Conservation (phyloP, 2,113 vertebrate genomes). For the Passer domesticus region DNA sequence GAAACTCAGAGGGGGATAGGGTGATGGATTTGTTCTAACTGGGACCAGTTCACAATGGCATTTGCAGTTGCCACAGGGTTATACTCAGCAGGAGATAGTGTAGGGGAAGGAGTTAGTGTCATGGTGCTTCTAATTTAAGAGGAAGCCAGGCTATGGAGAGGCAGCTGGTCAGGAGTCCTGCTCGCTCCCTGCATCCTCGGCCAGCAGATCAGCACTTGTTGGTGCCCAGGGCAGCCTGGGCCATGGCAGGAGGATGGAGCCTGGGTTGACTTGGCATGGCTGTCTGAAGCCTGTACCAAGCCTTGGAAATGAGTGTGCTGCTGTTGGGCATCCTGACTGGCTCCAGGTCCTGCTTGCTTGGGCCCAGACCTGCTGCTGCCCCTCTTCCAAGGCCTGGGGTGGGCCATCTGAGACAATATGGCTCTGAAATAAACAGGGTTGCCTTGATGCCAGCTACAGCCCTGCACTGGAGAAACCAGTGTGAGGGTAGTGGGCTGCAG, state of each 20-base stretch:
- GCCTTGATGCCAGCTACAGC: background rate
- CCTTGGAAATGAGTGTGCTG: background rate
- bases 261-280: fast-evolving
- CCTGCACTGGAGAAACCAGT: background rate
- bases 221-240: background rate
- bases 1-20: background rate
- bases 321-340: background rate
- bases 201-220: background rate
- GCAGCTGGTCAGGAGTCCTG: background rate
- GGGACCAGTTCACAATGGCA: fast-evolving
- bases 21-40: background rate
- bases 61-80: background rate
- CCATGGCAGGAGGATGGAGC: background rate
- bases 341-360: background rate
- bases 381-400: fast-evolving
- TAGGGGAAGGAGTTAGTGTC: background rate
- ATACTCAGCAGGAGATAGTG: background rate
- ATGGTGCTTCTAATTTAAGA: background rate
- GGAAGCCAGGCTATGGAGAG: background rate
- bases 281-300: background rate
- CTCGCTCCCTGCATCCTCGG: fast-evolving
- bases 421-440: background rate
- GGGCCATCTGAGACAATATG: fast-evolving
- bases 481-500: background rate
- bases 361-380: fast-evolving